Conservation (phyloP, 2,113 vertebrate species). For the Recurvirostra avosetta region DNA sequence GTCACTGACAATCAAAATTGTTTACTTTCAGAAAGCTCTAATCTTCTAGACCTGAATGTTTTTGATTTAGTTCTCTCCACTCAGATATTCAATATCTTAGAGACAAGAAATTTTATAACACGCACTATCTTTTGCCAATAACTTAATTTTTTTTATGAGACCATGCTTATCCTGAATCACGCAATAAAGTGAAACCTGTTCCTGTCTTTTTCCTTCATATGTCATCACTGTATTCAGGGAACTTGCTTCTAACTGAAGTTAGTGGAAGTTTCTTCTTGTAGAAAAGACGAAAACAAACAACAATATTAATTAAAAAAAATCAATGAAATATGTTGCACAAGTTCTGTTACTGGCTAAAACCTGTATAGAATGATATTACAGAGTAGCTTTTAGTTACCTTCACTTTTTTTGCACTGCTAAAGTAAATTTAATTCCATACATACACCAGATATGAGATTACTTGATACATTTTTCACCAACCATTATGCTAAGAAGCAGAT, state of each 20-base stretch:
- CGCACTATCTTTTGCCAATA: background rate
- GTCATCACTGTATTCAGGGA: background rate
- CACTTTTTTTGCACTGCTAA: background rate
- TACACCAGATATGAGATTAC: background rate
- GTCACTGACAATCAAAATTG: background rate
- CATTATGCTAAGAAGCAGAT: background rate
- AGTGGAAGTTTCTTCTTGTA: background rate
- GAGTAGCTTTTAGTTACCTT: background rate
- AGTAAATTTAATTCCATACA: background rate
- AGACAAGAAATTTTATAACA: background rate
- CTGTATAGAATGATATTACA: background rate
- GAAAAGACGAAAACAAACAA: background rate
- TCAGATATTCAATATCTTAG: background rate
- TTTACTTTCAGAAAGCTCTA: background rate
- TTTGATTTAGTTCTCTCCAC: background rate
- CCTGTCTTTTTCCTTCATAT: background rate
- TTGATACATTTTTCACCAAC: background rate
- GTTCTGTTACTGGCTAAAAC: background rate
- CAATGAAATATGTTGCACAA: rapidly evolving
- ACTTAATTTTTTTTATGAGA: background rate
- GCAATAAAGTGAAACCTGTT: background rate
- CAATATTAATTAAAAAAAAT: background rate
- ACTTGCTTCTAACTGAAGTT: background rate
- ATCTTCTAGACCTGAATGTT: background rate
- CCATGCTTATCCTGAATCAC: background rate